These are phyloP conservation scores for Drosophila niveifrons DNA, from an alignment of 2,888 invertebrate genomes.

Conservation along the genomic window DNA sequence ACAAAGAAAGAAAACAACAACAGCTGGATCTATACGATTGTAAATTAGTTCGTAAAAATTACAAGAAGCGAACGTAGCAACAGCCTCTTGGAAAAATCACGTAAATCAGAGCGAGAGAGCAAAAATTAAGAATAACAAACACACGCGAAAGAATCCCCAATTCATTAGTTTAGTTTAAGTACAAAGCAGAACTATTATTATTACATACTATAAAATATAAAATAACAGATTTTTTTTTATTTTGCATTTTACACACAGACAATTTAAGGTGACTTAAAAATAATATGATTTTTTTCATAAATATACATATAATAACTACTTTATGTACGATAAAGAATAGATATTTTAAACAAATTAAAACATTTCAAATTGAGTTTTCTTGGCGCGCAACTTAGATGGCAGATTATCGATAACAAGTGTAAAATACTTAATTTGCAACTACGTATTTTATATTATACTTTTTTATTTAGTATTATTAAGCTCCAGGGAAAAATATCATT, in stretches of 20 bases:
- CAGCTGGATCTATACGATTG: conserved; percentile 17
- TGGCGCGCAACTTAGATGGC: not conserved
- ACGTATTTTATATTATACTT: too few relatives aligned
- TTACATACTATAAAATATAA: conserved; percentile 19
- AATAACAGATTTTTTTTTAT: conserved; percentile 7
- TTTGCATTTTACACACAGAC: conserved; percentile 35
- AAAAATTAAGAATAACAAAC: not conserved
- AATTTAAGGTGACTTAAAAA: conserved; percentile 16
- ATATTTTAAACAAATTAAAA: conserved; percentile 27
- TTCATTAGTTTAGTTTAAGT: conserved; percentile 43
- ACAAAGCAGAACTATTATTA: conserved; percentile 7
- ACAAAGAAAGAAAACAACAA: not conserved
- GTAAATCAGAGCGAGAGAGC: conserved; percentile 9
- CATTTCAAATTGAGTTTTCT: not conserved
- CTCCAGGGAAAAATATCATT: too few relatives aligned
- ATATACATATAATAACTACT: conserved; percentile 21
- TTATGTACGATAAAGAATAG: conserved; percentile 27
- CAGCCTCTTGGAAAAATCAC: not conserved
- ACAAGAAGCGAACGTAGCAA: conserved; percentile 25
- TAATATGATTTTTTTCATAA: conserved; percentile 31
- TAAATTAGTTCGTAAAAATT: conserved; percentile 33
- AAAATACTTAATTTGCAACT: too few relatives aligned
- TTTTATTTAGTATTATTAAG: too few relatives aligned
- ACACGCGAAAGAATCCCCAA: conserved; percentile 8
- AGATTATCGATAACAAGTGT: not conserved